These are phyloP conservation scores for Dermochelys coriacea DNA, from an alignment of 2,797 vertebrate species.

Conservation along the genomic window DNA sequence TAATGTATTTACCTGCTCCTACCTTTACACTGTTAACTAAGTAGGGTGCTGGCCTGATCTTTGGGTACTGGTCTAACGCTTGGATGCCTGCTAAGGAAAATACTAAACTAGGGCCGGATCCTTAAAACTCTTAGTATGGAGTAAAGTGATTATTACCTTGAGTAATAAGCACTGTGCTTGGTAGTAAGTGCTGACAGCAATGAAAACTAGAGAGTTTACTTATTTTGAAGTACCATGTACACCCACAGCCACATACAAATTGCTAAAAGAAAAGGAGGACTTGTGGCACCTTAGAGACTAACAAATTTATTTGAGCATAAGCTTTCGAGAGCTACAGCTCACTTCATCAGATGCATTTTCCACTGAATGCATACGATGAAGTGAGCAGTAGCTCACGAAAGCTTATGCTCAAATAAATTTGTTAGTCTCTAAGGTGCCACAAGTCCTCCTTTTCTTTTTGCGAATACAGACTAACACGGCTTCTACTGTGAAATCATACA, in stretches of 20 bases:
- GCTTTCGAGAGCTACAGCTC: too few relatives aligned
- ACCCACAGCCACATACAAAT: conserved; percentile 60
- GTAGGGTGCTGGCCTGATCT: neutral
- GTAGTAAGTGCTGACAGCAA: conserved; percentile 15
- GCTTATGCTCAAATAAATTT: too few relatives aligned
- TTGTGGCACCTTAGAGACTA: too few relatives aligned
- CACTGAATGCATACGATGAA: too few relatives aligned
- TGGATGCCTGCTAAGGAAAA: neutral
- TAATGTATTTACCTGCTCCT: neutral
- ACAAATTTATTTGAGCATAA: too few relatives aligned
- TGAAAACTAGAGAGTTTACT: conserved; percentile 43
- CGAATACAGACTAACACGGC: too few relatives aligned
- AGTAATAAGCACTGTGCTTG: conserved; percentile 9
- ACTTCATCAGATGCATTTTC: too few relatives aligned
- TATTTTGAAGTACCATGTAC: conserved; percentile 47
- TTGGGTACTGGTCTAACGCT: neutral
- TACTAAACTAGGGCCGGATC: neutral
- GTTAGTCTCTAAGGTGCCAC: too few relatives aligned
- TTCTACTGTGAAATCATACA: neutral
- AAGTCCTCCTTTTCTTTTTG: too few relatives aligned
- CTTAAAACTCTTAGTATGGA: neutral
- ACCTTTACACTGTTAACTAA: neutral
- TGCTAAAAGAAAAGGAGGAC: neutral
- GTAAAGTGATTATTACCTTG: neutral
- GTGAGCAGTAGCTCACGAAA: too few relatives aligned